Evolutionary conservation across 2,888 invertebrate genomes (phyloP).

Genomic region (Nasonovia ribisnigri): DNA sequence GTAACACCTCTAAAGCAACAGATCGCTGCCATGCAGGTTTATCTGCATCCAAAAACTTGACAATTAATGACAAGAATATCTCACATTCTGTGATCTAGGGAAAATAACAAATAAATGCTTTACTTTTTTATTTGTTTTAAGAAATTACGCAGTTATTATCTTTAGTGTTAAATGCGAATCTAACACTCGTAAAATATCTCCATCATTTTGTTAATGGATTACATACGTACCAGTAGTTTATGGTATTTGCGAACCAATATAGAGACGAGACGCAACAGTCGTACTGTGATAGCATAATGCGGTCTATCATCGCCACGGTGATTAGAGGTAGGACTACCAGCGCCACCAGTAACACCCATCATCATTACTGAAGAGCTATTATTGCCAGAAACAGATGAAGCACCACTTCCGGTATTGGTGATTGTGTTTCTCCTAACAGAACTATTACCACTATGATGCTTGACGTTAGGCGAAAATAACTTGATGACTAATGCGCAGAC

Average conservation of each 20-base stretch:
- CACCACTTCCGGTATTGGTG: not conserved
- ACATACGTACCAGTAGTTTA: conserved; percentile 80
- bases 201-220: not conserved
- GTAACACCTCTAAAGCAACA: conserved; percentile 93
- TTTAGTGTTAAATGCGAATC: not conserved
- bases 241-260: conserved; percentile 95
- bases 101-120: not conserved
- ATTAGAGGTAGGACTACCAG: conserved; percentile 29
- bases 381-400: conserved; percentile 8
- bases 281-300: conserved; percentile 96
- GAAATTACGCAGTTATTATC: not conserved
- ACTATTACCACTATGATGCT: conserved; percentile 75
- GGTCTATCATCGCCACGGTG: conserved; percentile 80
- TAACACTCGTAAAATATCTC: not conserved
- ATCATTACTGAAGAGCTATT: conserved; percentile 36
- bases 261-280: conserved; percentile 91
- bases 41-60: conserved; percentile 97
- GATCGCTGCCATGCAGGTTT: conserved; percentile 97
- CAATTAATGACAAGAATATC: conserved; percentile 95
- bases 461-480: conserved; percentile 98
- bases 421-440: conserved; percentile 25
- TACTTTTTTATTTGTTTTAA: not conserved
- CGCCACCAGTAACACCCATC: conserved; percentile 20
- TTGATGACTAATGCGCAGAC: conserved; percentile 99
- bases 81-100: conserved; percentile 94